Evolutionary conservation across 2,888 invertebrate genomes (phyloP), one percentile per base, ranked within the genome.

Genomic region (Aquatica leii): DNA sequence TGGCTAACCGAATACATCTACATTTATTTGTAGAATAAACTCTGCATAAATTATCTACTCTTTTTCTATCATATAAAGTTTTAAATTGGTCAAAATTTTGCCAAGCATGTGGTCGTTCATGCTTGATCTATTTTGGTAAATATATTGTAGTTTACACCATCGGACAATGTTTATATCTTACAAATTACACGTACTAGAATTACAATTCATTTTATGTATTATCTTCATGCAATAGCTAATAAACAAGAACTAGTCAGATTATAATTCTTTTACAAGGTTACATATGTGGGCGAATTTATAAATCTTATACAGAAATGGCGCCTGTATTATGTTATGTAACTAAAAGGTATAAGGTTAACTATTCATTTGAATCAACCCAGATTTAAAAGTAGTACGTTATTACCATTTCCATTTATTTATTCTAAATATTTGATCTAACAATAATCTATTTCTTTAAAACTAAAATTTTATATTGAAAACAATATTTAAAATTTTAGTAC

Each of bases 21-120:
- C 24, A 24, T 24, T 4, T 24, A 6, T 6, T 24, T 24, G 24
- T 24, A 24, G 24, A 4, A 24, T 4, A 24, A 24, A 24, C 6
- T 24, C 24, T 6, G 24, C 24, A 69, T 72, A 71, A 72, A 72
- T 72, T 70, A 69, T 70, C 71, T 69, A 70, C 70, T 70, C 70
- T 72, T 72, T 72, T 71, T 69, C 54, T 59, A 49, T 58, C 68
- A 66, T 70, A 69, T 69, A 69, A 70, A 71, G 66, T 66, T 37
- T 12, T 69, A 67, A 69, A 71, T 74, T 70, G 71, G 70, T 71
- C 71, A 71, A 69, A 70, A 6, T 31, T 70, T 71, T 72, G 64
- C 64, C 70, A 70, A 70, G 72, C 73, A 76, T 72, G 73, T 68
- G 59, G 74, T 72, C 74, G 72, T 54, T 75, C 76, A 74, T 74